phyloP scores from a whole-genome alignment of 2,797 vertebrate genomes.

The Micropoecilia bifurca region DNA sequence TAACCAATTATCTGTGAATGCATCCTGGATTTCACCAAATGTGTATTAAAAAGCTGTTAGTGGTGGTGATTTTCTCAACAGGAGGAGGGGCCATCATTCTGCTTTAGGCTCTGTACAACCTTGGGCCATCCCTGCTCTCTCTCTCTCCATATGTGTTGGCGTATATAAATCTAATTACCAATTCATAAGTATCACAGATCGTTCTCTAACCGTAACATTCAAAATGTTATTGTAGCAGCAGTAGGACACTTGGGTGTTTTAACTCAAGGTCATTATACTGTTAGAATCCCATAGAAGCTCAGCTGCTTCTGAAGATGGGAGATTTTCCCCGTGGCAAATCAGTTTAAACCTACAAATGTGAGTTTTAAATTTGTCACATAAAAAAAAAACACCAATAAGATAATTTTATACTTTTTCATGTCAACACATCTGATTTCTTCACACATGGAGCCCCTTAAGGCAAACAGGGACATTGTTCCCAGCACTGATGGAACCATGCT shows the following conservation, averaged over 20 bases:
- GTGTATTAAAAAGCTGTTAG: not conserved
- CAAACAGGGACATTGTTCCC: constrained; percentile 37
- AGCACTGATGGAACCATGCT: constrained; percentile 56
- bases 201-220: not conserved
- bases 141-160: not conserved
- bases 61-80: not conserved
- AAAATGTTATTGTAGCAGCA: not conserved
- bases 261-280: not conserved
- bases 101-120: not conserved
- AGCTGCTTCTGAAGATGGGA: not conserved
- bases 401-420: constrained; percentile 16
- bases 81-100: not conserved
- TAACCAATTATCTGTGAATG: not conserved
- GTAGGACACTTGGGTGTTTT: not conserved
- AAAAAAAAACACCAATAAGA: constrained; percentile 14
- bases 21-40: not conserved
- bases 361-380: constrained; percentile 26
- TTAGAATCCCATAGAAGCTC: not conserved
- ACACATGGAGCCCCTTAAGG: constrained; percentile 17
- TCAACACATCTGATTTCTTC: constrained; percentile 15
- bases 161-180: not conserved
- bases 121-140: not conserved
- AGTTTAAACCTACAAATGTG: constrained; percentile 17
- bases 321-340: constrained; percentile 12
- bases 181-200: not conserved